Base-by-base conservation (phyloP, 2,113 vertebrate species). In the Onychostoma macrolepis region DNA sequence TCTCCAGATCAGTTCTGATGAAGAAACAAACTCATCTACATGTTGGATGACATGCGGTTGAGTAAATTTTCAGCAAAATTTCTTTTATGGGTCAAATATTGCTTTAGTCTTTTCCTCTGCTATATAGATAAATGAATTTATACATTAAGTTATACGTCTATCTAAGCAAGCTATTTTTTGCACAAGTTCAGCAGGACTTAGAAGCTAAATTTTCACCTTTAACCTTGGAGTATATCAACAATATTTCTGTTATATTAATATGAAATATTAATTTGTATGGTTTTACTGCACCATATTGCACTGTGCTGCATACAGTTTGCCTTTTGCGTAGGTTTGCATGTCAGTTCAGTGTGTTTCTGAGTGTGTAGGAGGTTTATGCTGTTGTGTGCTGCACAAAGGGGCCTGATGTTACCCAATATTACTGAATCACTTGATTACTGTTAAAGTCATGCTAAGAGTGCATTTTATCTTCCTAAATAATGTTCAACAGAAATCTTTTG, bases 271-370 rank as follows among this genome's bases (percentile, higher is more conserved):
- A 38, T 45, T n/a, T 26, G 72, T 43, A 75, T 15, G 72, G 2
- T 26, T 74, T 74, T n/a, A 4, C 26, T 75, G 38, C 36, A 75
- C 38, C 2, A 1, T 71, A 43, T 26, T 61, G 50, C 0, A 80
- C 38, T 15, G 15, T 80, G 19, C 19, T 33, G 19, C 5, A 13
- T 58, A 7, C 11, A 4, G 53, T 38, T 38, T 61, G 24, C 10
- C 78, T 41, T 26, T 75, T 75, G 38, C 5, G 77, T 58, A 38
- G 50, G 77, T 58, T 79, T 75, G 38, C 21, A 79, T 36, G 21
- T 61, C 5, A 33, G 19, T 58, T 56, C 1, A 15, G 10, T 58
- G 21, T 41, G 50, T 56, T 79, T 80, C 28, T 15, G 24, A 12
- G 28, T 33, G 77, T 80, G 77, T 36, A n/a, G 77, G 50, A 58